Base-by-base conservation (phyloP, 2,888 invertebrate genomes). In the Himalopsyche anomala region DNA sequence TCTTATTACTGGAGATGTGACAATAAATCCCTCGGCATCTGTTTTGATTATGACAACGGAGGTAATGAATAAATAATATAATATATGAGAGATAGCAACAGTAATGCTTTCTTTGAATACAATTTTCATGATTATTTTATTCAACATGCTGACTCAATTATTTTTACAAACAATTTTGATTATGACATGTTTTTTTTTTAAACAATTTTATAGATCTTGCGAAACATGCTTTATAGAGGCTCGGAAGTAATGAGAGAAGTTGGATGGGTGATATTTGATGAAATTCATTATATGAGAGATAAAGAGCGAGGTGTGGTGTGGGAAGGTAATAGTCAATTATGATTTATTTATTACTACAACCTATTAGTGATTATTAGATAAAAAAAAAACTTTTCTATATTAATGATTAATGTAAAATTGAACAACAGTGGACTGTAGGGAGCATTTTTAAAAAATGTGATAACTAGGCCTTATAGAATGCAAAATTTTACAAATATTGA, bases 1-100 rank as follows among this genome's bases (percentile, higher is more conserved):
- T 69, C 94, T 99, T 81, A 97, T 99, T 89, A 99, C 99, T 40
- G 99, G 99, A 54, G 99, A 99, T 93, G 99, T 99, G 3, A 99
- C 99, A 0, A 99, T 99, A 84, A 99, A 99, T 93, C 99, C 99
- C 5, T 96, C 97, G 55, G 99, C 99, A 17, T 98, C 98, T 84
- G 98, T 99, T 91, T 95, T 99, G 56, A 99, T 99, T 89, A 99
- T 99, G 99, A 99, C 99, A 0, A 99, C 99, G n/a, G 99, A 99
- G 94, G 96, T 96, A 36, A 84, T 45, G 38, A 82, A 28, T 85
- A 85, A 85, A n/a, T 40, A 45, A 8, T 45, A 45, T 11, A 8
- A 28, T 28, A 28, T 28, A 28, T 28, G 28, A 0, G 40, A 36
- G n/a, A 36, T 11, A n/a, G 15, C n/a, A 38, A 28, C 17, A 38